Percentiles rank a stretch among this genome's conserved stretches.
Conservation (phyloP, 2,888 invertebrate genomes). For the Embidobia sp. region DNA sequence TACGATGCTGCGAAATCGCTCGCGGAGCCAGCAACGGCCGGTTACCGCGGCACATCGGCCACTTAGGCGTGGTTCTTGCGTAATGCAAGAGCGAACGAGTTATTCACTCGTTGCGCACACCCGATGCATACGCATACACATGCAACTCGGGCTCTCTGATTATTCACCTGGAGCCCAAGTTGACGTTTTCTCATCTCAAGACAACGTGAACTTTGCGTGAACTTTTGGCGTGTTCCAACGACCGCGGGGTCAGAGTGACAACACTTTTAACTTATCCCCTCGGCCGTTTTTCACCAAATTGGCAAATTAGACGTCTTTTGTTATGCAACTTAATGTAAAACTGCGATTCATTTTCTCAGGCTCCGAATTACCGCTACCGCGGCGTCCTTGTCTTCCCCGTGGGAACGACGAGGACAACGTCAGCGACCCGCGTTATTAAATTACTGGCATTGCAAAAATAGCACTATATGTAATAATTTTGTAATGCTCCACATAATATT, state of each 20-base stretch:
- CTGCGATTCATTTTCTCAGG: too few relatives aligned
- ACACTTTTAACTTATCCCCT: too few relatives aligned
- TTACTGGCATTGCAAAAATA: conserved; percentile 5
- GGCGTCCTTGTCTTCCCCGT: background rate
- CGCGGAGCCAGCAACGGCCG: conserved; percentile 53
- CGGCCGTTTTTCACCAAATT: too few relatives aligned
- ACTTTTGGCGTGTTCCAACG: too few relatives aligned
- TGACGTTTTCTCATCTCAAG: conserved; percentile 48
- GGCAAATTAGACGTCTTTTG: too few relatives aligned
- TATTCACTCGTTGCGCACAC: conserved; percentile 72
- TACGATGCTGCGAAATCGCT: conserved; percentile 57
- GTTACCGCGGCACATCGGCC: conserved; percentile 58
- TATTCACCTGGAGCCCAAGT: conserved; percentile 43
- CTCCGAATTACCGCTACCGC: too few relatives aligned
- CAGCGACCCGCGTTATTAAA: conserved; percentile 9
- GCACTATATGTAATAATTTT: conserved; percentile 20
- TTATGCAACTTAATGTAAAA: too few relatives aligned
- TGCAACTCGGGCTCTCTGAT: conserved; percentile 20
- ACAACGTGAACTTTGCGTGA: conserved; percentile 41
- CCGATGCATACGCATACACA: conserved; percentile 31
- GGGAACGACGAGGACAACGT: background rate
- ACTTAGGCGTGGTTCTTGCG: conserved; percentile 68
- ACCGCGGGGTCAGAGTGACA: too few relatives aligned
- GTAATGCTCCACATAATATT: conserved; percentile 7
- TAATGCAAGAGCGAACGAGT: conserved; percentile 70